Evolutionary conservation across 2,113 vertebrate genomes (phyloP).

Genomic region (Dasyurus viverrinus): DNA sequence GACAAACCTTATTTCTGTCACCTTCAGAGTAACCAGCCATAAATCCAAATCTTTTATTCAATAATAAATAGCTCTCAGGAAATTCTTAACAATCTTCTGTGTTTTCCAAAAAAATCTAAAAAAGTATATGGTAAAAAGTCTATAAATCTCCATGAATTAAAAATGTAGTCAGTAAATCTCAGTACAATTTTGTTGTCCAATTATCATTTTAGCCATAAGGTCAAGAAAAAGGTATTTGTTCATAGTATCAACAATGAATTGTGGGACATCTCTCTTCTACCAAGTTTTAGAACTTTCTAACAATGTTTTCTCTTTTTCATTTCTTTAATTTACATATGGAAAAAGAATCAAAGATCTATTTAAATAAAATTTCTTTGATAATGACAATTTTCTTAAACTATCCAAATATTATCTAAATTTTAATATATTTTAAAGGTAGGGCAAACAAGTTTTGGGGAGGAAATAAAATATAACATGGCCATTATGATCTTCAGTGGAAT

Average conservation of each 20-base stretch:
- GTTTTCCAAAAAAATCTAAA: not conserved
- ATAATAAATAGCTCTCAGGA: not conserved
- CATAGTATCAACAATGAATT: not conserved
- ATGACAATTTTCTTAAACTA: not conserved
- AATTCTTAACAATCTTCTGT: not conserved
- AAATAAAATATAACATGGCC: not conserved
- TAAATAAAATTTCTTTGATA: not conserved
- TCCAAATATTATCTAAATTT: not conserved
- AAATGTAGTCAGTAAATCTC: not conserved
- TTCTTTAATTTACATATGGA: not conserved
- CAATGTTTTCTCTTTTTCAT: slow-evolving; percentile 11
- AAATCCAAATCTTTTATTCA: not conserved
- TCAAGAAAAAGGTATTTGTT: not conserved
- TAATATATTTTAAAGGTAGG: not conserved
- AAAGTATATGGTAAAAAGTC: not conserved
- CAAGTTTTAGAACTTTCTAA: slow-evolving; percentile 10
- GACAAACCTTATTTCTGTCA: not conserved
- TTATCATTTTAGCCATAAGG: not conserved
- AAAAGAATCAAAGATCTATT: not conserved
- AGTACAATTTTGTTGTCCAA: not conserved
- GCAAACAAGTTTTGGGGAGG: not conserved
- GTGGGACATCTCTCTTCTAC: not conserved
- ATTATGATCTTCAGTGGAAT: not conserved
- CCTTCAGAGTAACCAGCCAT: not conserved
- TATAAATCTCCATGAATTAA: not conserved